phyloP scores from a whole-genome alignment of 2,113 vertebrate genomes.

The Labrus mixtus region DNA sequence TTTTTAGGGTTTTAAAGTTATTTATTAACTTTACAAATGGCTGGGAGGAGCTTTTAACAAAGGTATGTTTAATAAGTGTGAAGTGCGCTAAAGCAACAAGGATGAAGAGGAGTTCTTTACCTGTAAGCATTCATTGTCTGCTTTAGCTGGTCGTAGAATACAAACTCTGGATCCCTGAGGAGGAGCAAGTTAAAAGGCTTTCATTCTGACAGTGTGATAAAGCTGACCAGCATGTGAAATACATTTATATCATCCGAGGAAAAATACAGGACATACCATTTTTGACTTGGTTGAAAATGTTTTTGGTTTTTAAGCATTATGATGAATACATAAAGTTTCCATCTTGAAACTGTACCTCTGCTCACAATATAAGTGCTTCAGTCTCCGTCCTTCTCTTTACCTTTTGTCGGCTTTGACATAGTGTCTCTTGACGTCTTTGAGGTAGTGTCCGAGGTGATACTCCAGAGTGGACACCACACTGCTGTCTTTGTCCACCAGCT shows the following conservation, averaged over 20 bases:
- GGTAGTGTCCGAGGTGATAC: slow-evolving; percentile 91
- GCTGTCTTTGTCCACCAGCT: slow-evolving; percentile 96
- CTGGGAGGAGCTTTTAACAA: neutral
- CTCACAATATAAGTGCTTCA: neutral
- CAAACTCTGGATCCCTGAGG: slow-evolving; percentile 96
- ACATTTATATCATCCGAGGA: too few relatives aligned
- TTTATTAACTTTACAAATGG: too few relatives aligned
- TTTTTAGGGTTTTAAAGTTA: too few relatives aligned
- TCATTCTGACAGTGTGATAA: neutral
- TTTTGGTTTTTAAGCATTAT: too few relatives aligned
- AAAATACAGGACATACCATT: too few relatives aligned
- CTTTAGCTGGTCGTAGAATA: slow-evolving; percentile 99
- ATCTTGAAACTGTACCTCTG: too few relatives aligned
- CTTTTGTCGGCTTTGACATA: slow-evolving; percentile 96
- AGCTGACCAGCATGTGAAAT: neutral
- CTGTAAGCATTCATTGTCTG: slow-evolving; percentile 99
- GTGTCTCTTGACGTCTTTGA: slow-evolving; percentile 96
- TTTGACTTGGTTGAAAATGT: too few relatives aligned
- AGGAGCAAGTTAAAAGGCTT: neutral
- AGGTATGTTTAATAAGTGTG: neutral
- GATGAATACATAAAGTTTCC: too few relatives aligned
- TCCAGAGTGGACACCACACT: slow-evolving; percentile 93
- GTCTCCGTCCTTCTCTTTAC: slow-evolving; percentile 68
- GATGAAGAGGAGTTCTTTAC: slow-evolving; percentile 68
- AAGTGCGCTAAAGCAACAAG: neutral